phyloP scores from a whole-genome alignment of 2,113 vertebrate genomes.

The Recurvirostra avosetta region DNA sequence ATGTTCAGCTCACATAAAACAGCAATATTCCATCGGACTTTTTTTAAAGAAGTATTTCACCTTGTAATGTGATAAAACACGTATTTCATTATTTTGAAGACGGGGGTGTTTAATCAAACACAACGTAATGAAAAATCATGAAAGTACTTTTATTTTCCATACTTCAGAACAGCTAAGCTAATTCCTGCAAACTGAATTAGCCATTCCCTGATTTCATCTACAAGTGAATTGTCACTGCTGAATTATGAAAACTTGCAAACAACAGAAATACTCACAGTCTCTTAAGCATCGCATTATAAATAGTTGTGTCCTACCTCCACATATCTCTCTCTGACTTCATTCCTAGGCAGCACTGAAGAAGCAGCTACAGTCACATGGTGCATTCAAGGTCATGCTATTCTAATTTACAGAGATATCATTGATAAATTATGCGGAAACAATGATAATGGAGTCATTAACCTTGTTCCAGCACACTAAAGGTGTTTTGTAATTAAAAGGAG shows the following conservation, averaged over 20 bases:
- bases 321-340: slow-evolving; percentile 40
- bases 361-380: slow-evolving; percentile 28
- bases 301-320: slow-evolving; percentile 22
- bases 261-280: slow-evolving; percentile 8
- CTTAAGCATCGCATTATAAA: slow-evolving; percentile 24
- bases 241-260: slow-evolving; percentile 48
- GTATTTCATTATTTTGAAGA: not conserved
- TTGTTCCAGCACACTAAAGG: slow-evolving; percentile 38
- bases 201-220: not conserved
- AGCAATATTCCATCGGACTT: not conserved
- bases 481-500: slow-evolving; percentile 27
- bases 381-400: slow-evolving; percentile 60
- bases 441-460: slow-evolving; percentile 37
- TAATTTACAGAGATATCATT: slow-evolving; percentile 39
- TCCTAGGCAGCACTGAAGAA: slow-evolving; percentile 15
- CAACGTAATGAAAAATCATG: not conserved
- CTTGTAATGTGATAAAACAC: not conserved
- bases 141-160: not conserved
- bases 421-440: slow-evolving; percentile 59
- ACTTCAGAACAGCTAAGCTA: not conserved
- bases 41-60: not conserved
- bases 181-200: not conserved
- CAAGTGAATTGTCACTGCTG: slow-evolving; percentile 37
- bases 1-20: not conserved
- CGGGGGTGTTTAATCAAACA: not conserved